Evolutionary conservation across 1,140 invertebrate species (phyloP).

Genomic region (Tachypleus tridentatus): DNA sequence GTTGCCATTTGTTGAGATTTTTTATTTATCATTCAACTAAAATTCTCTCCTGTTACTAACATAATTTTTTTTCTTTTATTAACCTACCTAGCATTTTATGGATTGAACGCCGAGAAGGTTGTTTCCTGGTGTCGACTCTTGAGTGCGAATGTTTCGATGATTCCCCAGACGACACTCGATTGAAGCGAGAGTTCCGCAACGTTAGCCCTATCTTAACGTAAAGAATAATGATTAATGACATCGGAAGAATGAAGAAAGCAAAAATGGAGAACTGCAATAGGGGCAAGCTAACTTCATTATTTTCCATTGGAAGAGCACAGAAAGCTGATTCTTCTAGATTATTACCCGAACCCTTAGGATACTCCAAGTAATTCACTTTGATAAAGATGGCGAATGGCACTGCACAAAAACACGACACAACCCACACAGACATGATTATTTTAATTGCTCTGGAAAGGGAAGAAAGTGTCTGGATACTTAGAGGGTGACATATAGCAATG

Average conservation of each 20-base stretch:
- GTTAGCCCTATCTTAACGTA: conserved; percentile 35
- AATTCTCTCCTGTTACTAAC: too few species aligned
- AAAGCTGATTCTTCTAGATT: conserved; percentile 51
- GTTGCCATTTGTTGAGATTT: too few species aligned
- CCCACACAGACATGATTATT: conserved; percentile 65
- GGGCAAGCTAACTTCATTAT: conserved; percentile 8
- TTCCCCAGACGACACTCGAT: background rate
- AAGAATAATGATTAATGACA: conserved; percentile 34
- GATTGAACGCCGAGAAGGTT: background rate
- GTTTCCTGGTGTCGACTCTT: background rate
- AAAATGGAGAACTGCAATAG: conserved; percentile 30
- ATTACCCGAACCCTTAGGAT: conserved; percentile 15
- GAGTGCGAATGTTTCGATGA: background rate
- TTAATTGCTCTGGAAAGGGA: conserved; percentile 58
- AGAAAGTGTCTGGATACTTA: conserved; percentile 60
- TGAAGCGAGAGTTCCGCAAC: conserved; percentile 19
- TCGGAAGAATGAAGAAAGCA: conserved; percentile 36
- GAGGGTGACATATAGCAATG: conserved; percentile 81
- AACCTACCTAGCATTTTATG: background rate
- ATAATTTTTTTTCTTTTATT: too few species aligned
- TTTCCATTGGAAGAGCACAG: conserved; percentile 44
- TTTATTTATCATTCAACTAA: too few species aligned
- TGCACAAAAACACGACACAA: conserved; percentile 56
- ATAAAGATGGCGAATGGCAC: conserved; percentile 52
- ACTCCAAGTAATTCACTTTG: conserved; percentile 10